Conservation (phyloP, 2,113 vertebrate species). For the Nyctibius bracteatus region DNA sequence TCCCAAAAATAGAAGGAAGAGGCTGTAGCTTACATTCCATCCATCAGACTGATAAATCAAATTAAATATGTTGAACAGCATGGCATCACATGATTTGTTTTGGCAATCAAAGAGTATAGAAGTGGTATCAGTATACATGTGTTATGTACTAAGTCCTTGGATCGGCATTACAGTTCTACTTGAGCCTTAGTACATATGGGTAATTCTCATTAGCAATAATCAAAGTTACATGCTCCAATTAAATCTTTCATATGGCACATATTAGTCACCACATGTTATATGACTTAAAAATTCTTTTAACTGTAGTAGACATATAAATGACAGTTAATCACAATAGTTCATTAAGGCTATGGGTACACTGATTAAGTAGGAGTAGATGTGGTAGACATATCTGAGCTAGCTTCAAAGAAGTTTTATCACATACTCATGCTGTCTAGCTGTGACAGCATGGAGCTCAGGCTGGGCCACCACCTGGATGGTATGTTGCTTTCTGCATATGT, state of each 20-base stretch:
- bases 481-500: neutral
- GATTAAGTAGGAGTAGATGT: conserved; percentile 24
- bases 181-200: conserved; percentile 20
- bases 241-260: conserved; percentile 46
- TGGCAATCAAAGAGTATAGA: conserved; percentile 5
- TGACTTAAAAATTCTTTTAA: conserved; percentile 51
- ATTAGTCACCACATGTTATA: conserved; percentile 59
- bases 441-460: neutral
- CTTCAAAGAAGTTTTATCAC: conserved; percentile 21
- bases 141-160: conserved; percentile 26
- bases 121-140: conserved; percentile 19
- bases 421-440: neutral
- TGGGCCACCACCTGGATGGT: neutral
- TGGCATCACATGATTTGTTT: neutral
- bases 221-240: conserved; percentile 52
- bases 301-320: conserved; percentile 18
- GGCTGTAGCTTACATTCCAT: neutral
- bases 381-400: neutral
- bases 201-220: conserved; percentile 59
- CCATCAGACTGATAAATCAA: neutral
- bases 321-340: conserved; percentile 40
- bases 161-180: conserved; percentile 18
- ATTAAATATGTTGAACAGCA: neutral
- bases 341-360: neutral
- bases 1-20: neutral